These are phyloP conservation scores for Bradypus variegatus DNA, from an alignment of 2,797 vertebrate genomes.

Conservation along the genomic window DNA sequence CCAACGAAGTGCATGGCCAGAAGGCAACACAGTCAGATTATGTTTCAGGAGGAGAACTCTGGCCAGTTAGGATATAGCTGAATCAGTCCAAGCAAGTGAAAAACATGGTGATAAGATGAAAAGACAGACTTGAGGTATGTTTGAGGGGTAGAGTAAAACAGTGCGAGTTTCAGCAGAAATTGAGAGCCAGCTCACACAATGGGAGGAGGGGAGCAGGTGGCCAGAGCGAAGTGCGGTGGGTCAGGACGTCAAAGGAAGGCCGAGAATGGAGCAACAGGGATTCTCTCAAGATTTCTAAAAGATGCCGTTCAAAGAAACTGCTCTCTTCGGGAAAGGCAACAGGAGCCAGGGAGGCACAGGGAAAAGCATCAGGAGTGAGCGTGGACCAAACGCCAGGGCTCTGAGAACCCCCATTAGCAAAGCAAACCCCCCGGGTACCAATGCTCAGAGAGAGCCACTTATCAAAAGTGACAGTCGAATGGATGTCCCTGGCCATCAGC, in stretches of 20 bases:
- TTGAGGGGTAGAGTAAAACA: background rate
- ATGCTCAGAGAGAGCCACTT: background rate
- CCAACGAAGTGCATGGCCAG: background rate
- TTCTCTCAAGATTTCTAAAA: background rate
- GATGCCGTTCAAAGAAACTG: background rate
- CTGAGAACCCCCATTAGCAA: background rate
- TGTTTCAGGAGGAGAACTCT: background rate
- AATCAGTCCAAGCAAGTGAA: background rate
- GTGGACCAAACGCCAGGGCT: accelerated
- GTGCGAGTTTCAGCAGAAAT: background rate
- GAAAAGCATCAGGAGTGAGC: background rate
- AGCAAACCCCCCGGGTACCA: background rate
- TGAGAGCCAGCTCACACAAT: background rate
- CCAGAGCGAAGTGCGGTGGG: background rate
- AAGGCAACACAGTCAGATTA: background rate
- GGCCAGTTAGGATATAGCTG: background rate
- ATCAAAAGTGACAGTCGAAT: background rate
- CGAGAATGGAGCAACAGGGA: background rate
- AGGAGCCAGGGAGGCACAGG: too few relatives aligned
- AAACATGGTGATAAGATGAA: background rate
- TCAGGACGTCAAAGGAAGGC: background rate
- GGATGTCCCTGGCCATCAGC: background rate
- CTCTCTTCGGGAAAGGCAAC: background rate
- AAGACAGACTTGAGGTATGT: background rate
- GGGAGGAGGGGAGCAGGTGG: too few relatives aligned